Evolutionary conservation across 2,888 invertebrate genomes (phyloP).

Genomic region (Melipona beecheii): DNA sequence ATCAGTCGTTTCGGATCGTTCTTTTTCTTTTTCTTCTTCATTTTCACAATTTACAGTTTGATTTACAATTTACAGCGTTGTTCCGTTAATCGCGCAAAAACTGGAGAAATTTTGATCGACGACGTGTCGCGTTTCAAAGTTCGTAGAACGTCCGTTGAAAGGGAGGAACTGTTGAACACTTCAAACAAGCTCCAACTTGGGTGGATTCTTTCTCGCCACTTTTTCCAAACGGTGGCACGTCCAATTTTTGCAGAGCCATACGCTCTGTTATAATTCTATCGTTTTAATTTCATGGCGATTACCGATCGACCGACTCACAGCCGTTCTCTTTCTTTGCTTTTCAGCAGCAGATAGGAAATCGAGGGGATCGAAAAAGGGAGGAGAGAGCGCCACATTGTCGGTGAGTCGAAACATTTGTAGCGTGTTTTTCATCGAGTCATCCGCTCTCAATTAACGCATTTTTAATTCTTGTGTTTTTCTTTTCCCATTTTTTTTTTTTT

Average conservation of each 20-base stretch:
- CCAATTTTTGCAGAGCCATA: neutral
- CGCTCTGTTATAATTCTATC: neutral
- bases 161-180: neutral
- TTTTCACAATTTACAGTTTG: neutral
- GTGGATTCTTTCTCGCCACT: neutral
- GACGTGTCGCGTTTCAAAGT: neutral
- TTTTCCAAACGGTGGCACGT: neutral
- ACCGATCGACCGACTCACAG: conserved; percentile 1
- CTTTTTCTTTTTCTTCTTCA: neutral
- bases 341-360: conserved; percentile 51
- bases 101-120: neutral
- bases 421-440: conserved; percentile 65
- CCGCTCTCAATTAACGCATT: conserved; percentile 65
- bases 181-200: neutral
- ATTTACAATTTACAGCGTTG: no score
- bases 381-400: conserved; percentile 66
- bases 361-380: conserved; percentile 25
- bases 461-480: conserved; percentile 48
- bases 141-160: neutral
- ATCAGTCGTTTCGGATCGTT: neutral
- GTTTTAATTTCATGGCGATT: conserved; percentile 21
- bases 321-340: conserved; percentile 31
- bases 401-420: conserved; percentile 67
- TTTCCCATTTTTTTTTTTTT: no score
- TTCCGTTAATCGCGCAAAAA: neutral